These are phyloP conservation scores for Mus caroli DNA, from an alignment of 2,797 vertebrate genomes.

Conservation along the genomic window DNA sequence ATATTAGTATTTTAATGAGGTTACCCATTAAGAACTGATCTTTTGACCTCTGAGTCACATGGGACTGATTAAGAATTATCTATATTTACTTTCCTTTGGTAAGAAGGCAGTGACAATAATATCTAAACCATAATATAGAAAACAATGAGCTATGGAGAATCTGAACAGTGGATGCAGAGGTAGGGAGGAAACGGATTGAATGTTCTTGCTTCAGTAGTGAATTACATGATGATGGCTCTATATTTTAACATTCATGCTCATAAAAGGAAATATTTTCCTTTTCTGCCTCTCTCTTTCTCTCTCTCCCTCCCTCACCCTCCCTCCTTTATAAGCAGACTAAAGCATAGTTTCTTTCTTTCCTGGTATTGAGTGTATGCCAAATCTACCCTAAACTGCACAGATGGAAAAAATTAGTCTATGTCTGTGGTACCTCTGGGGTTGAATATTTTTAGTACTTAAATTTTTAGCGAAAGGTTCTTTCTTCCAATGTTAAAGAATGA, in stretches of 20 bases:
- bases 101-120: constrained; percentile 34
- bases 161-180: neutral
- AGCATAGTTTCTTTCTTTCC: constrained; percentile 83
- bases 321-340: constrained; percentile 75
- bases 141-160: constrained; percentile 35
- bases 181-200: neutral
- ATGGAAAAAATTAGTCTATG: constrained; percentile 85
- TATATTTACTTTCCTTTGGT: constrained; percentile 51
- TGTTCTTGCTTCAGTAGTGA: constrained; percentile 23
- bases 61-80: constrained; percentile 63
- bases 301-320: neutral
- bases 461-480: constrained; percentile 77
- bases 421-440: constrained; percentile 84
- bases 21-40: constrained; percentile 31
- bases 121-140: constrained; percentile 26
- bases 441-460: constrained; percentile 83
- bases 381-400: constrained; percentile 84
- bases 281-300: constrained; percentile 36
- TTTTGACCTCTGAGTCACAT: constrained; percentile 68
- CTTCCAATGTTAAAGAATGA: constrained; percentile 72
- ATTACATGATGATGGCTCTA: constrained; percentile 61
- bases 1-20: constrained; percentile 52
- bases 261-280: constrained; percentile 82
- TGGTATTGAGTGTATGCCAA: constrained; percentile 83
- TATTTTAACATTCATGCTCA: constrained; percentile 79